Conservation (phyloP, 2,113 vertebrate genomes). For the Columbina picui region DNA sequence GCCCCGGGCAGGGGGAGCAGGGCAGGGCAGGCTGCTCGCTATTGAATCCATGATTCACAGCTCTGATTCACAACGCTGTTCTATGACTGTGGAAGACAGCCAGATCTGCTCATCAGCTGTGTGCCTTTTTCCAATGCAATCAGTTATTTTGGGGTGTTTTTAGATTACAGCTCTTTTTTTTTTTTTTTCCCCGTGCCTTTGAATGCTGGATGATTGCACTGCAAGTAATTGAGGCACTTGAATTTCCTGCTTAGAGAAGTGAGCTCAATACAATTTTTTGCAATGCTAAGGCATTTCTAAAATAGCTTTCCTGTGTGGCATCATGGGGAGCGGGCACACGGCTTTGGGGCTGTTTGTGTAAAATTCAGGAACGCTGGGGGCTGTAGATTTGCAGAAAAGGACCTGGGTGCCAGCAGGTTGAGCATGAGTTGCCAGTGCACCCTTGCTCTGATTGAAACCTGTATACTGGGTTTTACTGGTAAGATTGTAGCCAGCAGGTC, state of each 20-base stretch:
- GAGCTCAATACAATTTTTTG: neutral
- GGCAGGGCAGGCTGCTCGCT: neutral
- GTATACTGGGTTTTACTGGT: neutral
- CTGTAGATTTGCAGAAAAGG: neutral
- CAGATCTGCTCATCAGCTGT: conserved; percentile 52
- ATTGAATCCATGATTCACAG: neutral
- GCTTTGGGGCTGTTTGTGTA: neutral
- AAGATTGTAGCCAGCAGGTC: neutral
- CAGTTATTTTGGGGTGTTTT: conserved; percentile 52
- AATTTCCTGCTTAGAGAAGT: conserved; percentile 38
- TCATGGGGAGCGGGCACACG: neutral
- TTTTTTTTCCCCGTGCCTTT: neutral
- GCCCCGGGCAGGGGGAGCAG: neutral
- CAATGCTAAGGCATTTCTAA: conserved; percentile 34
- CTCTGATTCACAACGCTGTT: conserved; percentile 12
- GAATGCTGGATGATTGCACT: conserved; percentile 54
- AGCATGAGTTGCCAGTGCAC: neutral
- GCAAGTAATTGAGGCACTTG: conserved; percentile 25
- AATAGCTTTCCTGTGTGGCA: neutral
- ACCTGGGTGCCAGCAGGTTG: neutral
- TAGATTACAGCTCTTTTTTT: conserved; percentile 19
- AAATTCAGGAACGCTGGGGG: neutral
- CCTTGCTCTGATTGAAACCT: neutral
- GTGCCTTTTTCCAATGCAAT: neutral
- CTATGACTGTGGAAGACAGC: neutral